Percentiles rank a stretch among this genome's conserved stretches.
Evolutionary conservation across 2,888 invertebrate genomes (phyloP).

Genomic region (Stegana nigrithorax): DNA sequence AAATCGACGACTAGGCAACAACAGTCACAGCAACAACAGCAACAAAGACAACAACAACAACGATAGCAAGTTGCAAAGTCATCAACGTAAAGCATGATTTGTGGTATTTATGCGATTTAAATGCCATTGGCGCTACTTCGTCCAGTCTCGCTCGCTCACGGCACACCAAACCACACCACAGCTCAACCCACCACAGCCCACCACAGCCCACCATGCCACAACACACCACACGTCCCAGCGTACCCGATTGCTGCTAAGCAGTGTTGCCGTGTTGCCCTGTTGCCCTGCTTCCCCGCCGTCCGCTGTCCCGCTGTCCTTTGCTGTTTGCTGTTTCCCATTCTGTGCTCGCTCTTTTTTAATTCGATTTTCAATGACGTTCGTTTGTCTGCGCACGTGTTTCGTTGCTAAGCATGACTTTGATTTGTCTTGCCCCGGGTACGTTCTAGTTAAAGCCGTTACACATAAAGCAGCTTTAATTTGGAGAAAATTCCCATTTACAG

Average conservation of each 20-base stretch:
- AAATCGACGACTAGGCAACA: neutral
- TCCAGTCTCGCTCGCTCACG: neutral
- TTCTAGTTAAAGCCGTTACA: too few species aligned
- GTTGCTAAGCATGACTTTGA: neutral
- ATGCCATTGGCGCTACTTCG: constrained; percentile 17
- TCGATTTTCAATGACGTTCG: constrained; percentile 7
- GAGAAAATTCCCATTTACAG: too few species aligned
- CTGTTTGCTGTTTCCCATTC: neutral
- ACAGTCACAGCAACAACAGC: neutral
- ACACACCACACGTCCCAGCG: neutral
- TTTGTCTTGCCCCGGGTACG: too few species aligned
- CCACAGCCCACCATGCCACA: too few species aligned
- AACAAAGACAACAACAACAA: neutral
- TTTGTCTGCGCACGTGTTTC: neutral
- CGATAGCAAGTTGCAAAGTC: constrained; percentile 23
- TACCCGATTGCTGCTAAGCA: neutral
- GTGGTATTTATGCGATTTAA: constrained; percentile 36
- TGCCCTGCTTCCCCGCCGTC: too few species aligned
- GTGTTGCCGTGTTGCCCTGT: too few species aligned
- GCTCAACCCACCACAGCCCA: too few species aligned
- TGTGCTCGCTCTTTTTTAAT: constrained; percentile 3
- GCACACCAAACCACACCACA: neutral
- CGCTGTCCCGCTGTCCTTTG: neutral
- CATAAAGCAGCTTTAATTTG: too few species aligned
- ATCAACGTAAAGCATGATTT: constrained; percentile 32